Evolutionary conservation across 2,113 vertebrate genomes (phyloP).

Genomic region (Melanostigma gelatinosum): DNA sequence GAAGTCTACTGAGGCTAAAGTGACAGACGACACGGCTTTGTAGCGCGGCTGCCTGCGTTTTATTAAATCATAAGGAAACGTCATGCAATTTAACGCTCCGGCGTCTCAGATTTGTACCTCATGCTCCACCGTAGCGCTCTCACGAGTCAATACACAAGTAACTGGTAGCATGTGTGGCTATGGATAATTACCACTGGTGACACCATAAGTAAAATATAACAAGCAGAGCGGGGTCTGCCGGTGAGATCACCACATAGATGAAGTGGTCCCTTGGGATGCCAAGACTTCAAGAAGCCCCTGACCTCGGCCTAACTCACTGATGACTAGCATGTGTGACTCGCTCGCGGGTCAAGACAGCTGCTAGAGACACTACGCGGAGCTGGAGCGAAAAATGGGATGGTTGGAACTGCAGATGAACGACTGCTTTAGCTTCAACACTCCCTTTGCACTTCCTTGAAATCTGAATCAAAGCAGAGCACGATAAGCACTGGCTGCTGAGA

Average conservation of each 20-base stretch:
- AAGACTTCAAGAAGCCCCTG: slow-evolving; percentile 85
- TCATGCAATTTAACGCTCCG: slow-evolving; percentile 71
- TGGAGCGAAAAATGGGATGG: slow-evolving; percentile 56
- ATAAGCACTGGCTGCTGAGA: slow-evolving; percentile 39
- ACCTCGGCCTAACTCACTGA: slow-evolving; percentile 82
- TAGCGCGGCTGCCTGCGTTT: slow-evolving; percentile 56
- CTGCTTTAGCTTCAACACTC: slow-evolving; percentile 51
- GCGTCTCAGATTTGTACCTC: slow-evolving; percentile 75
- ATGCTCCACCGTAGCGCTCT: slow-evolving; percentile 47
- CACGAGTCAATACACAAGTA: slow-evolving; percentile 64
- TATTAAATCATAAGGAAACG: slow-evolving; percentile 75
- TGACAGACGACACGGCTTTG: slow-evolving; percentile 59
- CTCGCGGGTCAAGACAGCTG: slow-evolving; percentile 79
- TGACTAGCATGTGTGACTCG: slow-evolving; percentile 85
- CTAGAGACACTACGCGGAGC: slow-evolving; percentile 64
- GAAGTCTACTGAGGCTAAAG: slow-evolving; percentile 50
- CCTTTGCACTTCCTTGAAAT: slow-evolving; percentile 48
- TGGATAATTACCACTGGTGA: slow-evolving; percentile 81
- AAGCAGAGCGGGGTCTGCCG: slow-evolving; percentile 76
- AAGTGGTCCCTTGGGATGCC: slow-evolving; percentile 79
- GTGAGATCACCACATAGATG: slow-evolving; percentile 83
- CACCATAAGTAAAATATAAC: slow-evolving; percentile 84
- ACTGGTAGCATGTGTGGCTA: slow-evolving; percentile 83
- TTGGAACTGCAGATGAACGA: slow-evolving; percentile 57
- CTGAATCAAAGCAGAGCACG: slow-evolving; percentile 57